phyloP scores from a whole-genome alignment of 2,113 vertebrate species.

The Sinocyclocheilus rhinocerous region DNA sequence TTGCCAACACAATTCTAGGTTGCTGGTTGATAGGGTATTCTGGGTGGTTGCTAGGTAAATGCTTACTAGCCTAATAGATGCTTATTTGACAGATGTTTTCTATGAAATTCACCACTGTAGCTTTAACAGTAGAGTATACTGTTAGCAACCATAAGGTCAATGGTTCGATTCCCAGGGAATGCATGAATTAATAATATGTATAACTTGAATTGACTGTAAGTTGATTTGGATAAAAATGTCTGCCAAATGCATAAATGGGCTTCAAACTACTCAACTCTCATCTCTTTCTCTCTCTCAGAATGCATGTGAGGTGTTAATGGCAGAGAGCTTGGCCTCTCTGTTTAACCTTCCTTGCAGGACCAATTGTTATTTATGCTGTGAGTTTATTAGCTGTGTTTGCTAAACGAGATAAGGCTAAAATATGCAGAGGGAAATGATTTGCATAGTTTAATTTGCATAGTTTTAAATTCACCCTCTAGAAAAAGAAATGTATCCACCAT shows the following conservation, averaged over 20 bases:
- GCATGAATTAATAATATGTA: neutral
- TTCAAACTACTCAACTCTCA: neutral
- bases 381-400: conserved; percentile 37
- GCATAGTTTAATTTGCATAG: conserved; percentile 37
- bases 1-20: neutral
- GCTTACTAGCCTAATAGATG: neutral
- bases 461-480: conserved; percentile 29
- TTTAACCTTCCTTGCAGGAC: conserved; percentile 40
- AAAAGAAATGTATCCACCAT: conserved; percentile 10
- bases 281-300: neutral
- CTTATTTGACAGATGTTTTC: neutral
- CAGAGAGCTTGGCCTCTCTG: neutral
- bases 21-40: neutral
- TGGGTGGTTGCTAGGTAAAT: neutral
- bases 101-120: neutral
- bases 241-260: neutral
- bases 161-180: neutral
- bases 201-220: neutral
- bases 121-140: neutral
- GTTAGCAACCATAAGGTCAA: neutral
- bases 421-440: conserved; percentile 26
- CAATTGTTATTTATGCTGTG: conserved; percentile 36
- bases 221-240: neutral
- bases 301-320: neutral
- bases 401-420: conserved; percentile 32